phyloP scores from a whole-genome alignment of 2,797 vertebrate genomes.

The Gallinago solitaria region DNA sequence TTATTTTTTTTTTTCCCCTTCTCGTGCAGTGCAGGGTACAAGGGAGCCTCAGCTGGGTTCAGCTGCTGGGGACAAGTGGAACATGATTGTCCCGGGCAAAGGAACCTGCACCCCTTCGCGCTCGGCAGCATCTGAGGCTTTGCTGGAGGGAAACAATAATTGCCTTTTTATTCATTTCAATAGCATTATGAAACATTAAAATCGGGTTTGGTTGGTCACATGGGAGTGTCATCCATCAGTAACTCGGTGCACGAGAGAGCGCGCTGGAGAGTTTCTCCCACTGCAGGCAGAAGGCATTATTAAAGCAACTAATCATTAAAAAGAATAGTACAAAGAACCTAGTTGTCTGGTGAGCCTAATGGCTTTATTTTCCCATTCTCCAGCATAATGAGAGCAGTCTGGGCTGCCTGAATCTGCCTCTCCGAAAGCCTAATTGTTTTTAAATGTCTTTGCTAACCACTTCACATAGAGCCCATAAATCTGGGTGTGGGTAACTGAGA shows the following conservation, averaged over 20 bases:
- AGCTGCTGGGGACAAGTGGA: rapidly evolving
- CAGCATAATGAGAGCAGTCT: constrained; percentile 58
- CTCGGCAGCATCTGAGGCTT: background rate
- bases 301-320: constrained; percentile 77
- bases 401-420: constrained; percentile 67
- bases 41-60: background rate
- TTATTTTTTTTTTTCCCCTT: too few relatives aligned
- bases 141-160: background rate
- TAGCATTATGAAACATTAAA: constrained; percentile 24
- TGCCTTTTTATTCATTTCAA: constrained; percentile 32
- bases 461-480: constrained; percentile 66
- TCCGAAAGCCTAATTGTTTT: constrained; percentile 75
- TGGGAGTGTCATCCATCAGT: constrained; percentile 16
- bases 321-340: constrained; percentile 72
- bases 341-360: constrained; percentile 70
- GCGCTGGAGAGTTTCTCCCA: background rate
- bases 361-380: constrained; percentile 65
- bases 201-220: constrained; percentile 22
- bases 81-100: rapidly evolving
- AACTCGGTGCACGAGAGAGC: background rate
- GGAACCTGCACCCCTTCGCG: rapidly evolving
- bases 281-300: constrained; percentile 65
- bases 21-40: rapidly evolving
- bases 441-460: constrained; percentile 73
- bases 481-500: constrained; percentile 67